A percentile compares a stretch with the other conserved stretches of the same genome.
Conservation (phyloP, 2,113 vertebrate species). For the Ictalurus furcatus region DNA sequence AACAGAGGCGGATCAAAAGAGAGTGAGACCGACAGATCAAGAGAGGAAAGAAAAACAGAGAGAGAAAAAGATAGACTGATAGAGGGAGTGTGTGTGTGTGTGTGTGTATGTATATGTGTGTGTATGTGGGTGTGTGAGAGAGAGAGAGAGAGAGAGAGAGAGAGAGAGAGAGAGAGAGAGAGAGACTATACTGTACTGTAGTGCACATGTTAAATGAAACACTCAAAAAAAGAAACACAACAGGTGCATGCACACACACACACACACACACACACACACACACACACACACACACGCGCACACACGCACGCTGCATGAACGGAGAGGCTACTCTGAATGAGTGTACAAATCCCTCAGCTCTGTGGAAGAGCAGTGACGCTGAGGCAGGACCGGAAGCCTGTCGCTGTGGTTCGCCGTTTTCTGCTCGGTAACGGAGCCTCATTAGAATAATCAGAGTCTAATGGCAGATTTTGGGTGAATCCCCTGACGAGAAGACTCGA, state of each 20-base stretch:
- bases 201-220: neutral
- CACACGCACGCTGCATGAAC: neutral
- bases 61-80: neutral
- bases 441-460: conserved; percentile 52
- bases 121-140: no score
- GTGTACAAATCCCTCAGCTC: neutral
- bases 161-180: neutral
- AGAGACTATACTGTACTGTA: neutral
- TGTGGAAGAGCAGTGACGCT: neutral
- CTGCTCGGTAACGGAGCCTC: conserved; percentile 49
- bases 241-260: conserved; percentile 14
- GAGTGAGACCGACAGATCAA: neutral
- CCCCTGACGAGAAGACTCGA: conserved; percentile 45
- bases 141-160: no score
- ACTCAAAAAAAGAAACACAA: conserved; percentile 15
- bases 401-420: conserved; percentile 24
- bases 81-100: no score
- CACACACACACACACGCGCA: neutral
- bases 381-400: conserved; percentile 14
- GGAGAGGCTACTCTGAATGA: neutral
- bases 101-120: no score
- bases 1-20: neutral
- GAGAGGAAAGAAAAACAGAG: neutral
- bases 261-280: neutral
- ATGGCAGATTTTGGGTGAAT: conserved; percentile 52